A percentile compares a stretch with the other conserved stretches of the same genome.
These are phyloP conservation scores for Thunnus maccoyii DNA, from an alignment of 2,113 vertebrate genomes.

Conservation along the genomic window DNA sequence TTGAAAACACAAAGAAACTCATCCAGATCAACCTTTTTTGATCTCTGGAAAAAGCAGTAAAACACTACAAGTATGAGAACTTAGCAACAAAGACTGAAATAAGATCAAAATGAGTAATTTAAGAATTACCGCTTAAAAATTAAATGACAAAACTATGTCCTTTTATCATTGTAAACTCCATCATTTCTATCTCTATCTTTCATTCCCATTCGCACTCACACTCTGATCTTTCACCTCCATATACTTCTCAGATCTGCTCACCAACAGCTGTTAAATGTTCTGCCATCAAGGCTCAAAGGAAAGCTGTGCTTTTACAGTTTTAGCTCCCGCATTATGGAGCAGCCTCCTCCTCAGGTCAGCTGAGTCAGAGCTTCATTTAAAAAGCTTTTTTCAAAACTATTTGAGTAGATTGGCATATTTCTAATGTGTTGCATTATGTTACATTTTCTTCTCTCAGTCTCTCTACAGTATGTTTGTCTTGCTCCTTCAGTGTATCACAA, in stretches of 20 bases:
- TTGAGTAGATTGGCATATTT: not conserved
- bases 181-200: not conserved
- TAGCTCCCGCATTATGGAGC: not conserved
- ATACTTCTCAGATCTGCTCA: constrained; percentile 9
- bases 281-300: not conserved
- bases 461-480: no score
- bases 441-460: not conserved
- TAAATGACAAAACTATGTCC: no score
- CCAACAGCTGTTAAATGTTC: constrained; percentile 13
- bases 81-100: no score
- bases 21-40: no score
- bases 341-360: constrained; percentile 20
- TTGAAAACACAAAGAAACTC: no score
- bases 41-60: no score
- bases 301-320: constrained; percentile 18
- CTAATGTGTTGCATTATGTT: not conserved
- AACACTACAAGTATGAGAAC: no score
- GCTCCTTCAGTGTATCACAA: no score
- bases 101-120: no score
- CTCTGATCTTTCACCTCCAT: not conserved
- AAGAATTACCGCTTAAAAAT: no score
- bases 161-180: not conserved
- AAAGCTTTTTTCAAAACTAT: constrained; percentile 3
- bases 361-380: not conserved
- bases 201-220: constrained; percentile 5